phyloP scores from a whole-genome alignment of 1,140 invertebrate genomes.

The Melanaphis sacchari region DNA sequence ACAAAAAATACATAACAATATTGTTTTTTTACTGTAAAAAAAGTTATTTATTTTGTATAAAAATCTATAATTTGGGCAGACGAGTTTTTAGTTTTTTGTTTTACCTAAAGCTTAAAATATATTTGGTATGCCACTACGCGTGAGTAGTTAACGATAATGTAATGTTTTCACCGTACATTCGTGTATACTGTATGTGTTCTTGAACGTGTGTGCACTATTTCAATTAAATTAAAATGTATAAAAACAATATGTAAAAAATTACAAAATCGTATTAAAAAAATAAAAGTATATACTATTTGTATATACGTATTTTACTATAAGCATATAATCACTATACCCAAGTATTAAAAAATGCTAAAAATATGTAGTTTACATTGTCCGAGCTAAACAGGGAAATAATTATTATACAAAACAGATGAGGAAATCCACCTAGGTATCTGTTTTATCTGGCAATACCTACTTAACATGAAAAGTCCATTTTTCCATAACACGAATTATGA shows the following conservation, averaged over 20 bases:
- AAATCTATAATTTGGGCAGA: neutral
- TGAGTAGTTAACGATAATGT: no score
- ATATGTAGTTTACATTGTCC: neutral
- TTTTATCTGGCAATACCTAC: neutral
- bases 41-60: neutral
- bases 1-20: neutral
- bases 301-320: neutral
- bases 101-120: neutral
- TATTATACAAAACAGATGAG: no score
- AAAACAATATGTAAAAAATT: neutral
- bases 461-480: neutral
- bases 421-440: neutral
- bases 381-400: no score
- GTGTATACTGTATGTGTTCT: neutral
- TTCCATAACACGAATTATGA: neutral
- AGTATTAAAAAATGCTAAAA: neutral
- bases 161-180: neutral
- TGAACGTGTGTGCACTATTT: neutral
- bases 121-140: neutral
- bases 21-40: neutral
- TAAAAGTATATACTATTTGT: neutral
- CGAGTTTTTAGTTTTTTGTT: neutral
- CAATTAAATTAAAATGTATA: neutral
- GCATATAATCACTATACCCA: no score
- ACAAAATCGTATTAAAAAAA: neutral